phyloP scores from a whole-genome alignment of 1,140 invertebrate genomes.

The Belonocnema kinseyi region DNA sequence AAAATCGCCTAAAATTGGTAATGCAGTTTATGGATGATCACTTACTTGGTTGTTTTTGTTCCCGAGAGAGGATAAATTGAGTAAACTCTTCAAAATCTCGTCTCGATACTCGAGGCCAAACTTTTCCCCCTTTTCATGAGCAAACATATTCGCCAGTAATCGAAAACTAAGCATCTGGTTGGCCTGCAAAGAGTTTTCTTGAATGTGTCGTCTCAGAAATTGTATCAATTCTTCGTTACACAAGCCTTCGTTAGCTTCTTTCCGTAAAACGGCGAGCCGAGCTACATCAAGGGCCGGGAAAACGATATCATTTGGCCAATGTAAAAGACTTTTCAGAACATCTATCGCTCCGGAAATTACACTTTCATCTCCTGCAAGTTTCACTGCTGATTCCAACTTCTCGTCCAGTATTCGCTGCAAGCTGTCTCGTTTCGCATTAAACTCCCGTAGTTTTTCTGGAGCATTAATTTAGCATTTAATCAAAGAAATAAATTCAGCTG shows the following conservation, averaged over 20 bases:
- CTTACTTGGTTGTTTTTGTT: constrained; percentile 83
- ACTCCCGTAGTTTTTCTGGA: constrained; percentile 81
- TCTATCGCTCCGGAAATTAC: constrained; percentile 74
- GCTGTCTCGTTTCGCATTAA: constrained; percentile 80
- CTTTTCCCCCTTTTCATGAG: constrained; percentile 79
- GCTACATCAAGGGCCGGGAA: constrained; percentile 93
- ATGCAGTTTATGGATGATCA: no score
- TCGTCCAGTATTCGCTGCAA: constrained; percentile 74
- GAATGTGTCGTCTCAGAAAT: constrained; percentile 69
- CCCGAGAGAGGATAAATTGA: constrained; percentile 75
- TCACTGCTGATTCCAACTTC: constrained; percentile 79
- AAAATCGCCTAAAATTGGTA: no score
- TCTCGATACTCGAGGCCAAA: constrained; percentile 78
- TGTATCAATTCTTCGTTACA: constrained; percentile 75
- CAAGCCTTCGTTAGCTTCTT: constrained; percentile 78
- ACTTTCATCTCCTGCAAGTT: constrained; percentile 73
- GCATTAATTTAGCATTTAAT: constrained; percentile 36
- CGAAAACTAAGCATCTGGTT: constrained; percentile 88
- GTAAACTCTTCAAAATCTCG: constrained; percentile 77
- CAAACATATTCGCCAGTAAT: constrained; percentile 86
- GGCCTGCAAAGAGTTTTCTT: constrained; percentile 73
- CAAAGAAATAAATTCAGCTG: constrained; percentile 44
- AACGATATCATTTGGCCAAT: constrained; percentile 87
- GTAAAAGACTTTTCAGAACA: constrained; percentile 81
- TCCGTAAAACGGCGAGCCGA: constrained; percentile 84